phyloP scores from a whole-genome alignment of 2,888 invertebrate genomes.

The Leucophenga maculata region DNA sequence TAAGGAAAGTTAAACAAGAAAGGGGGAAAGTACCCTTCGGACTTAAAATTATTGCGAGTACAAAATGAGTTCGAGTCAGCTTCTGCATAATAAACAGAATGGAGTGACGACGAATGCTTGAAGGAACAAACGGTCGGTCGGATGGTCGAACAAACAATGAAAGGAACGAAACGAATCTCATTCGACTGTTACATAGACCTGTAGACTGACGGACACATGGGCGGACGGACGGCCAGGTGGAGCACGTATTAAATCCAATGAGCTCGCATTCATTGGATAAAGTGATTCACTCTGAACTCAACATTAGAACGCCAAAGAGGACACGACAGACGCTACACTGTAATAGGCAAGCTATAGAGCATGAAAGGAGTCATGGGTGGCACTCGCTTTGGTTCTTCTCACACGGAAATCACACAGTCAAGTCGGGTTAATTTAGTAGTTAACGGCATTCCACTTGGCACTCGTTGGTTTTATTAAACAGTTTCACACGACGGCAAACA shows the following conservation, averaged over 20 bases:
- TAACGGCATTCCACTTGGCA: conserved; percentile 37
- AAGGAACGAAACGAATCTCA: too few relatives aligned
- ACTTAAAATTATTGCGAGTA: conserved; percentile 15
- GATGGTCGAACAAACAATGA: too few relatives aligned
- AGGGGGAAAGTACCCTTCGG: background rate
- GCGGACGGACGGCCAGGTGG: conserved; percentile 29
- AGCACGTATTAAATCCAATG: conserved; percentile 60
- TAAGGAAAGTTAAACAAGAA: background rate
- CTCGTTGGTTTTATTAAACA: conserved; percentile 41
- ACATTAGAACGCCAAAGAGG: background rate
- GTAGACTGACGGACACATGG: conserved; percentile 22
- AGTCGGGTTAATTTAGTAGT: conserved; percentile 46
- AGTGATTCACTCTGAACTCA: conserved; percentile 52
- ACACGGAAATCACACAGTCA: conserved; percentile 13
- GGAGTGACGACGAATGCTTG: conserved; percentile 1
- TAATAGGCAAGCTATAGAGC: conserved; percentile 2
- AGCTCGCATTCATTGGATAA: conserved; percentile 58
- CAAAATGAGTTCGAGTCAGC: conserved; percentile 42
- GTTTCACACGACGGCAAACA: conserved; percentile 5
- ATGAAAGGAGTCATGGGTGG: background rate
- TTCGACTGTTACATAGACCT: background rate
- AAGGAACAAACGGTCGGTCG: conserved; percentile 35
- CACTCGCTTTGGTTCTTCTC: background rate
- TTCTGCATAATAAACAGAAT: conserved; percentile 55
- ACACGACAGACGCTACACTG: background rate